Evolutionary conservation across 2,797 vertebrate genomes (phyloP), one percentile per base, ranked within the genome.

Genomic region (Parotocinclus haroldoi): DNA sequence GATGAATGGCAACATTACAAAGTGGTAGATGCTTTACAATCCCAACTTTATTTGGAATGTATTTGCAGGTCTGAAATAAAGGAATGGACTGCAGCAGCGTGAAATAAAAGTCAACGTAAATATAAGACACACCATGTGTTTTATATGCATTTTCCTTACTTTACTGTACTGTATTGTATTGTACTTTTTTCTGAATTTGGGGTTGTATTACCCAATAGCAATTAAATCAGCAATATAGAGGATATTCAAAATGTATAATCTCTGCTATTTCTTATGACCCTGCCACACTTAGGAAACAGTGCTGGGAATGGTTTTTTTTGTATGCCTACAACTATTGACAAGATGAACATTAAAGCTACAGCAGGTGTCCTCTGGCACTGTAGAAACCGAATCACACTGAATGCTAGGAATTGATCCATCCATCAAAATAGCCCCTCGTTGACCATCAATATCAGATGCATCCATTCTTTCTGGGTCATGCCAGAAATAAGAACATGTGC

Each of bases 401-500:
- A 86, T 54, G 67, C 63, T 57, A 53, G 68, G 79, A 88, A 93
- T 92, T 91, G 88, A 93, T 92, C 89, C 38, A 76, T 83, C 87
- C 81, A 91, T 91, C 92, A 92, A 91, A 71, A 92, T 89, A 85
- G 89, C 89, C 91, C 87, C 88, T 85, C 83, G 38, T 83, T 88
- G 84, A 82, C 60, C 88, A 89, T 91, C 89, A 89, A 90, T 91
- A 91, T 89, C 89, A 88, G 90, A 90, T 83, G 85, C 85, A 85
- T 85, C 83, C 44, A 40, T 59, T 68, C 57, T 72, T 56, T 65
- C 66, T 52, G 38, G 60, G 69, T 69, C 71, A 70, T 46, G 63
- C 27, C 63, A 27, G 27, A 27, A 27, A 27, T 27, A 5, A 27
- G 27, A 27, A 5, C 27, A 2, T 27, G 27, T 27, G 5, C 27